phyloP scores from a whole-genome alignment of 2,113 vertebrate species.

The Pteropus alecto region DNA sequence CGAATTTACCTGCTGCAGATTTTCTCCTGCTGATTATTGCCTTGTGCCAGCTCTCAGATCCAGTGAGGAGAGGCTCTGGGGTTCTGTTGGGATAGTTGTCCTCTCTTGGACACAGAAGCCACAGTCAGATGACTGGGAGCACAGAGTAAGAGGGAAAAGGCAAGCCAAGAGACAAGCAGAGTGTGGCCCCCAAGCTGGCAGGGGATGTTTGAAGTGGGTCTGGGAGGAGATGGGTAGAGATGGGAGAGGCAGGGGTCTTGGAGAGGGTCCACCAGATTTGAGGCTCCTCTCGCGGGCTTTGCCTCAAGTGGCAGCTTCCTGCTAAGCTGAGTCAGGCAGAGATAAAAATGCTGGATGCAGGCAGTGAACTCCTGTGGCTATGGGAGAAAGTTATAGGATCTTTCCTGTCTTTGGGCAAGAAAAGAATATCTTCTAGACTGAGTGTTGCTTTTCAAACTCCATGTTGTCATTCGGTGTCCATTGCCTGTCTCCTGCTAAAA shows the following conservation, averaged over 20 bases:
- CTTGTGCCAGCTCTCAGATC: background rate
- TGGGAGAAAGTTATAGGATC: background rate
- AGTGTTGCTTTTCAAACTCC: background rate
- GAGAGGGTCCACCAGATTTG: background rate
- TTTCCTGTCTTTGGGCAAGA: background rate
- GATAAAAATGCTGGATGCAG: background rate
- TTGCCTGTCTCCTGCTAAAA: background rate
- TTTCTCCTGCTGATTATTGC: background rate
- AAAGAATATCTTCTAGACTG: background rate
- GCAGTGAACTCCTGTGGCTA: background rate
- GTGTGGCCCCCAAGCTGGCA: background rate
- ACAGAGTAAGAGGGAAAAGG: background rate
- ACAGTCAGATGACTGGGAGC: background rate
- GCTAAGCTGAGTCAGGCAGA: background rate
- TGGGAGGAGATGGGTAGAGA: background rate
- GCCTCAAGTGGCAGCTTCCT: background rate
- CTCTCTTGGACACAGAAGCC: background rate
- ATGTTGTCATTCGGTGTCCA: fast-evolving
- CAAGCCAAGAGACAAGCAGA: background rate
- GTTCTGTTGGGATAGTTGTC: background rate
- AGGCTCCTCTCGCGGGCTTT: background rate
- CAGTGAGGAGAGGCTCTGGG: background rate
- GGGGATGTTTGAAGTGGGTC: background rate
- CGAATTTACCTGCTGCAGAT: background rate
- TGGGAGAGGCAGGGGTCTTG: background rate